Conservation (phyloP, 2,113 vertebrate genomes). For the Castor canadensis region DNA sequence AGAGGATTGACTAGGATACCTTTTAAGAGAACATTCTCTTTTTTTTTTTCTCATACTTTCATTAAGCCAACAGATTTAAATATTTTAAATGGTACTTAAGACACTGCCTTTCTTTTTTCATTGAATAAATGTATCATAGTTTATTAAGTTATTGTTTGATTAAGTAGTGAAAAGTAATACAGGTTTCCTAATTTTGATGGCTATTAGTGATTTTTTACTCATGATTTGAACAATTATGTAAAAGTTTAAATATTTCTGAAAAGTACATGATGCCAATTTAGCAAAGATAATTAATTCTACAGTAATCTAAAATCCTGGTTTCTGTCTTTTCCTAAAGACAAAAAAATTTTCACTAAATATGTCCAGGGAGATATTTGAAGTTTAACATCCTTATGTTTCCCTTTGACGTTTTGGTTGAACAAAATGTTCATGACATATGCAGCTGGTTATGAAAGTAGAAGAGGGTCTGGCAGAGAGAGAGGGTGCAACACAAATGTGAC, state of each 20-base stretch:
- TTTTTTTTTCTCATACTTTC: neutral
- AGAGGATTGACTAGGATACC: neutral
- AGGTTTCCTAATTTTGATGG: slow-evolving; percentile 32
- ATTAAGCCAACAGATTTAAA: neutral
- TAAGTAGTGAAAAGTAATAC: slow-evolving; percentile 11
- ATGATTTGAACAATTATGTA: slow-evolving; percentile 32
- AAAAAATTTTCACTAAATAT: slow-evolving; percentile 7
- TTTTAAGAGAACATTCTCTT: neutral
- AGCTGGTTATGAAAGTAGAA: neutral
- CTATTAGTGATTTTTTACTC: slow-evolving; percentile 32
- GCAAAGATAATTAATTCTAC: slow-evolving; percentile 16
- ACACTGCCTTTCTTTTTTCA: neutral
- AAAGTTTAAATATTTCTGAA: slow-evolving; percentile 50
- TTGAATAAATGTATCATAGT: slow-evolving; percentile 5
- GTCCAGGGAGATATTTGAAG: neutral
- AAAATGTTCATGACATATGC: neutral
- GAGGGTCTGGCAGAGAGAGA: neutral
- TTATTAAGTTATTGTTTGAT: neutral
- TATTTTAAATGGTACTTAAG: neutral
- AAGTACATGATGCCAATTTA: neutral
- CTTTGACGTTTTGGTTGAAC: slow-evolving; percentile 19
- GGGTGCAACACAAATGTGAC: neutral
- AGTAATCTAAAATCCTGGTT: slow-evolving; percentile 28
- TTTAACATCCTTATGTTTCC: slow-evolving; percentile 32
- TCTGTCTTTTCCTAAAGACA: neutral